These are phyloP conservation scores for Actenoides hombroni DNA, from an alignment of 2,113 vertebrate genomes.

Conservation along the genomic window DNA sequence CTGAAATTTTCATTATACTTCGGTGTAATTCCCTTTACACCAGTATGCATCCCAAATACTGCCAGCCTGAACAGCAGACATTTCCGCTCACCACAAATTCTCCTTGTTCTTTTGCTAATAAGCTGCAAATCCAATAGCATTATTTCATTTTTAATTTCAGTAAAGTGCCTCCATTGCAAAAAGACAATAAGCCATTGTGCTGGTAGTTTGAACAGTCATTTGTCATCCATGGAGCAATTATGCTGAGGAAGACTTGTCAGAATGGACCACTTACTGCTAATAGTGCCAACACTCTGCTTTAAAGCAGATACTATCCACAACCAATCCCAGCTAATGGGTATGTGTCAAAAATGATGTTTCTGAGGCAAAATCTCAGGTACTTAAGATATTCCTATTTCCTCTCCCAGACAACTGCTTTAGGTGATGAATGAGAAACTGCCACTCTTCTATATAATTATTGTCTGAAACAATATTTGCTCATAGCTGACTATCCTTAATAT, in stretches of 20 bases:
- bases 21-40: not conserved
- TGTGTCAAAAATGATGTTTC: constrained; percentile 46
- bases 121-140: not conserved
- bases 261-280: constrained; percentile 41
- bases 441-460: constrained; percentile 52
- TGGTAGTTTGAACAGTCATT: constrained; percentile 45
- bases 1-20: not conserved
- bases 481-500: constrained; percentile 56
- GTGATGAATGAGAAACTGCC: constrained; percentile 64
- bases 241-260: constrained; percentile 40
- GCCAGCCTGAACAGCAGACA: not conserved
- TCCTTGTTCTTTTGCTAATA: not conserved
- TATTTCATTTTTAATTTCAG: constrained; percentile 35
- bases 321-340: constrained; percentile 27
- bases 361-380: constrained; percentile 38
- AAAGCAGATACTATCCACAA: constrained; percentile 4
- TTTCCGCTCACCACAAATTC: not conserved
- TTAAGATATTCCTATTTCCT: constrained; percentile 27
- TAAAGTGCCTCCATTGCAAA: not conserved
- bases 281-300: constrained; percentile 3
- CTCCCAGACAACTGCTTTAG: not conserved
- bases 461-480: constrained; percentile 64
- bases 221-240: constrained; percentile 54
- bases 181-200: constrained; percentile 37
- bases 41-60: not conserved